Evolutionary conservation across 2,888 invertebrate species (phyloP), one percentile per base, ranked within the genome.

Genomic region (Crocallis elinguaria): DNA sequence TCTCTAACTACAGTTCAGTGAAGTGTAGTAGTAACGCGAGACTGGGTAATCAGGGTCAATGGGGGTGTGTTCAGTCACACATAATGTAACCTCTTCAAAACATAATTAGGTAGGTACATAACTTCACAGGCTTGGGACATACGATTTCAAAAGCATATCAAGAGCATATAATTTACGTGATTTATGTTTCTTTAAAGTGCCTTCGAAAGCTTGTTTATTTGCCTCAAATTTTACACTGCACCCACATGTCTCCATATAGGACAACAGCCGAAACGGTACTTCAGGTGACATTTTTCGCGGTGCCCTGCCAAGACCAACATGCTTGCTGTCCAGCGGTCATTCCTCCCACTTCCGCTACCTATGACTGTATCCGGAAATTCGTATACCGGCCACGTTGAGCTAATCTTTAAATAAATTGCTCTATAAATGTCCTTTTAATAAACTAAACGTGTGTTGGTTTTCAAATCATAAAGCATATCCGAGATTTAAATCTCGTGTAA

Each of bases 331-430:
- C 61, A 66, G 68, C 73, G 79, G 81, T 80, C 81, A 76, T 79
- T 79, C 71, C 74, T 78, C 80, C 56, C 66, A 54, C 72, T 82
- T 83, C 82, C 81, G 81, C 79, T 66, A 71, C 67, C 76, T 69
- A 65, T 60, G 60, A 57, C 67, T 56, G 61, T 58, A 62, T 52
- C 67, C 80, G 84, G 83, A 82, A 72, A 80, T 79, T 75, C 69
- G 66, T 73, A 62, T 67, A 66, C 67, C 60, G 66, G 69, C 67
- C 63, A 69, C 56, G 60, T 68, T 64, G 57, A 59, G 60, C 52
- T 38, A 50, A 50, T 53, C 51, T 51, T 44, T 53, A 61, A 60
- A 60, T 57, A 45, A 49, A 49, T 43, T 44, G 6, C 7, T 4
- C 6, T 19, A 44, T 25, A 37, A 38, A 45, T 30, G 41, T 17